These are phyloP conservation scores for Ptychodera flava DNA, from an alignment of 35 echinoderm and acorn worm species.

Conservation along the genomic window DNA sequence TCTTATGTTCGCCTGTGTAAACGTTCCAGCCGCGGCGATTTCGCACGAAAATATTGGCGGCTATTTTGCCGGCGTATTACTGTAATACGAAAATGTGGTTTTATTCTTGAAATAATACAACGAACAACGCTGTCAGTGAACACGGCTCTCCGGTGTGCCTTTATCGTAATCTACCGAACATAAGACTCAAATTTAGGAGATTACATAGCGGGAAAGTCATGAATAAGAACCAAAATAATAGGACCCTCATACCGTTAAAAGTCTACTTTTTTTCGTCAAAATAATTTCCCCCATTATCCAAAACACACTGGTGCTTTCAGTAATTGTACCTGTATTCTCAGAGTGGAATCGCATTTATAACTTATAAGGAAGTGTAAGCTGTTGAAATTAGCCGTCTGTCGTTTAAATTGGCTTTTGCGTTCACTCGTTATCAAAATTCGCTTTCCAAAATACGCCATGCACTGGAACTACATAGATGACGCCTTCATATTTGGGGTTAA, in stretches of 20 bases:
- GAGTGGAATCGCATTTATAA: too few relatives aligned
- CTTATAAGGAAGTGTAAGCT: too few relatives aligned
- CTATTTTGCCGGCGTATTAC: background rate
- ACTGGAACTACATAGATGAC: too few relatives aligned
- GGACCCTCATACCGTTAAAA: too few relatives aligned
- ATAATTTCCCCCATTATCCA: background rate
- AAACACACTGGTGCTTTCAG: background rate
- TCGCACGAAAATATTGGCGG: background rate
- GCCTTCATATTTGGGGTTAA: too few relatives aligned
- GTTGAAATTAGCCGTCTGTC: too few relatives aligned
- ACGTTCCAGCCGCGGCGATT: background rate
- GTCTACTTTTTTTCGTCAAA: background rate
- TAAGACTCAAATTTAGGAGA: background rate
- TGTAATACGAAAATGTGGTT: background rate
- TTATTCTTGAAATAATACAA: background rate
- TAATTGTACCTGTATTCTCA: too few relatives aligned
- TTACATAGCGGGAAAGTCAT: background rate
- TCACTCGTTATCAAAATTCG: too few relatives aligned
- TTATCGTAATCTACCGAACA: background rate
- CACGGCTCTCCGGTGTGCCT: background rate
- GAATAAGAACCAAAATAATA: background rate
- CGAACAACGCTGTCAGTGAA: background rate
- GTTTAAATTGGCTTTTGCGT: too few relatives aligned
- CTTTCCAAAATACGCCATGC: too few relatives aligned
- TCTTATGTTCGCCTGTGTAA: background rate